Base-by-base conservation (phyloP, 2,888 invertebrate species). In the Adela reaumurella region DNA sequence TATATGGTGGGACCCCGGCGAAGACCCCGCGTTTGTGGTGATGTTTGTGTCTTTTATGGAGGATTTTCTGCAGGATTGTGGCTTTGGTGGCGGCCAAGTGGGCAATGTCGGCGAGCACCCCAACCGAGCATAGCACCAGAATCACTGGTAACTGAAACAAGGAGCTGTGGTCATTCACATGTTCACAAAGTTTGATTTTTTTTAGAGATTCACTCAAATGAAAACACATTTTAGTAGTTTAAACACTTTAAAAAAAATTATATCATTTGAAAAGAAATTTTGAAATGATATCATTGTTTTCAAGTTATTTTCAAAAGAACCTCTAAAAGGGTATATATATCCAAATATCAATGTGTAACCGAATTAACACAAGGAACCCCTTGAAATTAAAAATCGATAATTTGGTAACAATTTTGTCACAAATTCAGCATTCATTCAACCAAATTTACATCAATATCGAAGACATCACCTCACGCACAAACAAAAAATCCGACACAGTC, bases 1-100 rank as follows among this genome's bases (percentile, higher is more conserved):
- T 81, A 61, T 64, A 81, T 2, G 80, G 65, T 1, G 79, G 79
- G n/a, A 79, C 62, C 3, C 62, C 53, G 10, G 74, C 67, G 44
- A 72, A 60, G 14, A 71, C 64, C 50, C 78, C 77, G 10, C 76
- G 64, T 56, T 78, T 78, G 54, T 47, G 16, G 29, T 50, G 50
- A 8, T 35, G 42, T 4, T 28, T 3, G 5, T 29, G 47, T 10
- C 4, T 4, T 41, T 24, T 17, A 8, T 10, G n/a, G 43, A 6
- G 43, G 43, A 74, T 57, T 43, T 65, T 61, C 20, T 68, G 63
- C 14, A 70, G 51, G 54, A 72, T 59, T 56, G 64, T 67, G 46
- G 64, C 59, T 56, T 76, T 76, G 35, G 62, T 55, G 17, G 60
- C 58, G 52, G 65, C 68, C 49, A 74, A 53, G 56, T 69, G 69